phyloP scores from a whole-genome alignment of 2,797 vertebrate species.

The Morus bassanus region DNA sequence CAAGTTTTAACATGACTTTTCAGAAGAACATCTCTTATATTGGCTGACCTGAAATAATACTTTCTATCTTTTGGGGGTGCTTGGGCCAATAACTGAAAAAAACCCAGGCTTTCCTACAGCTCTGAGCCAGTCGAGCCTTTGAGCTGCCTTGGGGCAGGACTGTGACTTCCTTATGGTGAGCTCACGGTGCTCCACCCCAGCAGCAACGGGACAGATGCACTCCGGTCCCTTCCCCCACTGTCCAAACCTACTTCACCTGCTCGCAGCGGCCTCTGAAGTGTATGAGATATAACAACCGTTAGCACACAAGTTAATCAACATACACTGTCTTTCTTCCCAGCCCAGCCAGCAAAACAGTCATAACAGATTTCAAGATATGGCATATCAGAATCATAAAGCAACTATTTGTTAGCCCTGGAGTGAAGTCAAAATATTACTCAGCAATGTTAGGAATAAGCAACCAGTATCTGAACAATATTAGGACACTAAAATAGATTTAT shows the following conservation, averaged over 20 bases:
- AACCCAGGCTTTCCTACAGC: background rate
- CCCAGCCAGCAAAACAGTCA: background rate
- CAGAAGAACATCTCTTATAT: background rate
- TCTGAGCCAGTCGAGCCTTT: background rate
- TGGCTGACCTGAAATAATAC: background rate
- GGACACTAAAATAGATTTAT: background rate
- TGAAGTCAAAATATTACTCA: conserved; percentile 44
- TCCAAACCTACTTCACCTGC: background rate
- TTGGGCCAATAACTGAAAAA: background rate
- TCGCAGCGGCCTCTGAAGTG: background rate
- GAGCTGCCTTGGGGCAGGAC: background rate
- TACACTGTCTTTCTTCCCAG: background rate
- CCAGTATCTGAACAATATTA: background rate
- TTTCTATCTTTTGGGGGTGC: background rate
- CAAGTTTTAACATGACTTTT: background rate
- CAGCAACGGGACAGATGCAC: background rate
- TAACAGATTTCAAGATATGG: conserved; percentile 18
- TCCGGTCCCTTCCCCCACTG: background rate
- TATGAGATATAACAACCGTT: background rate
- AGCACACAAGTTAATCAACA: background rate
- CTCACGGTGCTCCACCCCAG: background rate
- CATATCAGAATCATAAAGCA: conserved; percentile 19
- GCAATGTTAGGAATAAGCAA: conserved; percentile 27
- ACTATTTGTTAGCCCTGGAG: conserved; percentile 20
- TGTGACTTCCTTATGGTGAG: background rate